phyloP scores from a whole-genome alignment of 2,113 vertebrate species.

The Thermophis baileyi region DNA sequence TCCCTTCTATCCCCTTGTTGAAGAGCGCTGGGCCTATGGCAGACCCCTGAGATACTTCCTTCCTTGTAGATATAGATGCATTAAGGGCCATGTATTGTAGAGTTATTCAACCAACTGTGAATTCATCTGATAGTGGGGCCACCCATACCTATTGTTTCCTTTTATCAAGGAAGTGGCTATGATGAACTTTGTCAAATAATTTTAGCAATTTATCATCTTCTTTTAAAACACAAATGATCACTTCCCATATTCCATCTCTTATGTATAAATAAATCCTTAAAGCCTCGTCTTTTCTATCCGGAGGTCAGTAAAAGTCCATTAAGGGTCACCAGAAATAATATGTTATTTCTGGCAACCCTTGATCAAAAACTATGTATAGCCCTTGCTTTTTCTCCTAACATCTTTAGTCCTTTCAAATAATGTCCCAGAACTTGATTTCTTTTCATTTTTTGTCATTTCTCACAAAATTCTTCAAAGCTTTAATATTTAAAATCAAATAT shows the following conservation, averaged over 20 bases:
- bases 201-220: neutral
- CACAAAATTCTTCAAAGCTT: neutral
- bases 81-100: neutral
- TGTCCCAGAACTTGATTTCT: neutral
- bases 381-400: neutral
- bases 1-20: neutral
- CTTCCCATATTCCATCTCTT: neutral
- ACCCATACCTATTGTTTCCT: neutral
- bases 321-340: neutral
- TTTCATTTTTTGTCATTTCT: neutral
- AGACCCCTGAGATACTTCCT: neutral
- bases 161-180: neutral
- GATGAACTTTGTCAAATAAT: neutral
- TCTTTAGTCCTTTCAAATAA: neutral
- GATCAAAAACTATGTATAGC: neutral
- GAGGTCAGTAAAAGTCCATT: neutral
- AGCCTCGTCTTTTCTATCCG: neutral
- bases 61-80: neutral
- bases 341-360: neutral
- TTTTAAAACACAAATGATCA: neutral
- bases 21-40: neutral
- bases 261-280: neutral
- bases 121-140: neutral
- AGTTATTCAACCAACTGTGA: neutral
- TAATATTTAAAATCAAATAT: neutral